Conservation (phyloP, 2,113 vertebrate species). For the Pollachius pollachius region DNA sequence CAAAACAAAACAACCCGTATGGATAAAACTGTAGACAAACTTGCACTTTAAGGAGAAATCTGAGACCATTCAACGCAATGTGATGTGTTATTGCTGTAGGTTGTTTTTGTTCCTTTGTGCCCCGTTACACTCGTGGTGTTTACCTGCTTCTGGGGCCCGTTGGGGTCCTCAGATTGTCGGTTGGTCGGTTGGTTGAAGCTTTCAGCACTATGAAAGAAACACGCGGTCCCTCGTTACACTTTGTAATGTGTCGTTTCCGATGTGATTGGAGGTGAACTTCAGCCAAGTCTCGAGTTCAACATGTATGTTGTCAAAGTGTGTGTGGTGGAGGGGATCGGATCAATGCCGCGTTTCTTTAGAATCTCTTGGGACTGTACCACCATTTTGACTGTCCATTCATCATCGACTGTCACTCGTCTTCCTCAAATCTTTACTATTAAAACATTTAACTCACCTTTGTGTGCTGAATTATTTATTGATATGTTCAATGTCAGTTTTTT, state of each 20-base stretch:
- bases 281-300: neutral
- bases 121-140: neutral
- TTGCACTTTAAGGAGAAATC: constrained; percentile 55
- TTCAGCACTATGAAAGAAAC: neutral
- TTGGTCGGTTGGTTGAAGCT: neutral
- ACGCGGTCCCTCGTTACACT: neutral
- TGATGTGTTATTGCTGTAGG: constrained; percentile 2
- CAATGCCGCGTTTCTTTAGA: constrained; percentile 26
- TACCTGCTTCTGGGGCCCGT: neutral
- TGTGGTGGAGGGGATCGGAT: neutral
- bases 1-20: no score
- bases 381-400: constrained; percentile 18
- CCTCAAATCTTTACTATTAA: constrained; percentile 55
- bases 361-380: constrained; percentile 32
- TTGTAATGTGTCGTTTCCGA: neutral
- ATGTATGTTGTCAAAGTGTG: neutral
- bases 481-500: neutral
- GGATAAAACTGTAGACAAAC: constrained; percentile 18
- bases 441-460: constrained; percentile 25
- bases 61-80: constrained; percentile 21
- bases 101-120: constrained; percentile 10
- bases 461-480: constrained; percentile 13
- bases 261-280: constrained; percentile 1
- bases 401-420: constrained; percentile 10
- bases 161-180: neutral